These are phyloP conservation scores for Euleptes europaea DNA, from an alignment of 2,113 vertebrate species.

Conservation along the genomic window DNA sequence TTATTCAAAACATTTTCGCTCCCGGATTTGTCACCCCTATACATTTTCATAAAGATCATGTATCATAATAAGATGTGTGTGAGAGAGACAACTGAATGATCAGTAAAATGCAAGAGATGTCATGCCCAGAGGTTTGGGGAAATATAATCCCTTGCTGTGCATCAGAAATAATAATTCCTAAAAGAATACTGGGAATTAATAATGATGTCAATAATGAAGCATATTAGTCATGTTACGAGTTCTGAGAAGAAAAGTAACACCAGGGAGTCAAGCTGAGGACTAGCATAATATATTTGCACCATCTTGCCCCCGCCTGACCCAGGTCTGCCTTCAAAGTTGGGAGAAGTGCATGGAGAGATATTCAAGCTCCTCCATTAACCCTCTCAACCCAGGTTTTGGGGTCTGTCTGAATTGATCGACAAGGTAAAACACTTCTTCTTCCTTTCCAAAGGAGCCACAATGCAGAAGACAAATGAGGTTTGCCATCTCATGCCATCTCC, in stretches of 20 bases:
- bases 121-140: conserved; percentile 9
- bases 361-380: not conserved
- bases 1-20: conserved; percentile 31
- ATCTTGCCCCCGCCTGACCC: not conserved
- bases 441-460: not conserved
- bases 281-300: conserved; percentile 38
- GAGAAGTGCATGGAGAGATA: not conserved
- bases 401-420: not conserved
- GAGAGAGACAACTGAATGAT: conserved; percentile 23
- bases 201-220: conserved; percentile 43
- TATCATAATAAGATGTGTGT: conserved; percentile 24
- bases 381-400: not conserved
- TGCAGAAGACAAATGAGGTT: too few species aligned
- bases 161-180: conserved; percentile 47
- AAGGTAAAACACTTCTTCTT: not conserved
- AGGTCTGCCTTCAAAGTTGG: not conserved
- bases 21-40: not conserved
- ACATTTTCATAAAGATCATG: not conserved
- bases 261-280: conserved; percentile 40
- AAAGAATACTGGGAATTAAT: conserved; percentile 44
- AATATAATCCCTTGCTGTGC: conserved; percentile 40
- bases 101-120: conserved; percentile 38
- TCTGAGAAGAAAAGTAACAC: conserved; percentile 34
- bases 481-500: not conserved
- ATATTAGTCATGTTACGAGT: conserved; percentile 41